Base-by-base conservation (phyloP, 2,113 vertebrate species). In the Oreochromis spilurus region DNA sequence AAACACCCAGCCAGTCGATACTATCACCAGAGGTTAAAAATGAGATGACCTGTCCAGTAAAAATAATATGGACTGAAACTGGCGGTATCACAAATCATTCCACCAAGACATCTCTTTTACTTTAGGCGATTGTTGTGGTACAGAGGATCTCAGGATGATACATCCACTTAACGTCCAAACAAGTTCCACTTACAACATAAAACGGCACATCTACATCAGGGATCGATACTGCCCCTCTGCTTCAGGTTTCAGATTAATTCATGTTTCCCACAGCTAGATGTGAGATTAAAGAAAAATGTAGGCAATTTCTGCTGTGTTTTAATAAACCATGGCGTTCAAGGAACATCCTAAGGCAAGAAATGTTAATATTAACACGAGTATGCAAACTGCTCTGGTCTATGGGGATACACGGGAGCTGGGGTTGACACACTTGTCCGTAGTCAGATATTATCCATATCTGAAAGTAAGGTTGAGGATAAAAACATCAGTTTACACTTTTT, bases 201-300 rank as follows among this genome's bases (percentile, higher is more conserved):
- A 86, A 57, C 13, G 70, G 58, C 38, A 83, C 80, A 87, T 82
- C 82, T 58, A 79, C 78, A 90, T 55, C 31, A n/a, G 21, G 65
- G 82, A 92, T 92, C 90, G 90, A 91, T 93, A 87, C n/a, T 43
- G 8, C 50, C 48, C 26, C 79, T 86, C 72, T 72, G 31, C 65
- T 79, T 85, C 38, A 81, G 82, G 55, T 86, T 80, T 84, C 81
- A 40, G 36, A 58, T 88, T 78, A 77, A 70, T 86, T 90, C n/a
- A 55, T 81, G 9, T 84, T 79, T 81, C 48, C 43, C 75, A 50
- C 26, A 83, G 80, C 29, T 29, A 83, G 62, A 86, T 89, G 57
- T 75, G 19, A 55, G 75, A 84, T 34, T 48, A 88, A 79, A 67
- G 53, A 57, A 7, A 83, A 17, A 29, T 67, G 70, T 38, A 48